Evolutionary conservation across 1,140 invertebrate species (phyloP).

Genomic region (Solenopsis fugax): DNA sequence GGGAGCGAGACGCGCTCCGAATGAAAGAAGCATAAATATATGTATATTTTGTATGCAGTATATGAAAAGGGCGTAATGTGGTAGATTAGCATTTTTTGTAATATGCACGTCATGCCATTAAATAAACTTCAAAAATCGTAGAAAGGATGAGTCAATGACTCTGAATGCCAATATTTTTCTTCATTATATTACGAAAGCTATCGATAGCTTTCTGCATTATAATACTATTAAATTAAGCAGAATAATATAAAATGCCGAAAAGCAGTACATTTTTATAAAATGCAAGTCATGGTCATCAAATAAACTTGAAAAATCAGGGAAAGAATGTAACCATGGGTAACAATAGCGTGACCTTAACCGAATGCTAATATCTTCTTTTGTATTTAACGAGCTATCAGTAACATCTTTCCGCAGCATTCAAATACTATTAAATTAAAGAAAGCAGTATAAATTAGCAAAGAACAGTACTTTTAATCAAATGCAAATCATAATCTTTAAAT

Average conservation of each 20-base stretch:
- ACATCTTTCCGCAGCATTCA: not conserved
- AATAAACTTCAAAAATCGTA: not conserved
- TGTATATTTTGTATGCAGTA: not conserved
- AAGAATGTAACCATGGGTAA: not conserved
- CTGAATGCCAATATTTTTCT: not conserved
- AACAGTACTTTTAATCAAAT: not conserved
- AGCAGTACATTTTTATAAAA: not conserved
- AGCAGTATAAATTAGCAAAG: not conserved
- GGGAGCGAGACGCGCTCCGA: not conserved
- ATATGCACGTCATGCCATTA: not conserved
- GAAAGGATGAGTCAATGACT: not conserved
- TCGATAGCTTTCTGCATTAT: not conserved
- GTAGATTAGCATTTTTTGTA: not conserved
- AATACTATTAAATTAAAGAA: conserved; percentile 7
- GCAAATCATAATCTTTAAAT: not conserved
- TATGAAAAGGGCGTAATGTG: not conserved
- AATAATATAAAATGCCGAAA: not conserved
- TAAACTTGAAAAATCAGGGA: conserved; percentile 14
- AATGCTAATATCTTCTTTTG: not conserved
- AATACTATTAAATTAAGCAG: not conserved
- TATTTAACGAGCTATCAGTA: not conserved
- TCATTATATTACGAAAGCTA: not conserved
- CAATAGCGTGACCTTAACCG: not conserved
- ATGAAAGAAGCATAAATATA: conserved; percentile 16
- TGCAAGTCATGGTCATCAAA: conserved; percentile 5